These are phyloP conservation scores for Nothobranchius kuhntae DNA, from an alignment of 2,113 vertebrate species.

Conservation along the genomic window DNA sequence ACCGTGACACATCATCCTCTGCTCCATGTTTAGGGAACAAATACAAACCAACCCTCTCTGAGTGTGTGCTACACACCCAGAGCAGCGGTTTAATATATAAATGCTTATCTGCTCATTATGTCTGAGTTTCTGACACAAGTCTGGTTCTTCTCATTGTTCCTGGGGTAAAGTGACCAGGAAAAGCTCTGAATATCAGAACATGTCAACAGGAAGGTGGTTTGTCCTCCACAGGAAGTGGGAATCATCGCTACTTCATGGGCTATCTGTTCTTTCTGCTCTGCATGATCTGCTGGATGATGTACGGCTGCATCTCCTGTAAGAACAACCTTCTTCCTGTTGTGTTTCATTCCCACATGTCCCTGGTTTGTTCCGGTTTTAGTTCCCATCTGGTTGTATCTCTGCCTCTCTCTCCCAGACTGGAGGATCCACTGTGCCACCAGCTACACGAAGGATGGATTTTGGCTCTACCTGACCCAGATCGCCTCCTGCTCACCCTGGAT, in stretches of 20 bases:
- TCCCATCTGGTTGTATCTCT: background rate
- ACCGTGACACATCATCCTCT: no score
- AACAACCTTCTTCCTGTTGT: constrained; percentile 27
- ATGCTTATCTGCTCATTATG: no score
- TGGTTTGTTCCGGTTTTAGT: background rate
- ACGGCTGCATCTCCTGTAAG: constrained; percentile 97
- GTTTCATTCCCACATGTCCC: background rate
- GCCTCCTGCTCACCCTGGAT: constrained; percentile 98
- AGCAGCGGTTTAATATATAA: no score
- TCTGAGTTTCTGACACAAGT: no score
- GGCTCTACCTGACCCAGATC: constrained; percentile 96
- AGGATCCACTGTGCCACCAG: constrained; percentile 93
- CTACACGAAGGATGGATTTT: constrained; percentile 94
- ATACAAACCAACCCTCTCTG: no score
- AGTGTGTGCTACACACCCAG: no score
- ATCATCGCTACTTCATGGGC: constrained; percentile 98
- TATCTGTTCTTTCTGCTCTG: constrained; percentile 98
- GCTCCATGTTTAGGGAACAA: no score
- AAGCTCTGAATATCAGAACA: no score
- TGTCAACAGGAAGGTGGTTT: background rate
- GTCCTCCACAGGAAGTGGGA: constrained; percentile 88
- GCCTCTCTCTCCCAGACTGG: constrained; percentile 83
- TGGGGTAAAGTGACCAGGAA: background rate
- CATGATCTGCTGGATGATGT: constrained; percentile 99
- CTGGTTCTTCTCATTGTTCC: no score